A percentile compares a stretch with the other conserved stretches of the same genome.
phyloP scores from a whole-genome alignment of 1,140 invertebrate species.

The Matsumurasca onukii region DNA sequence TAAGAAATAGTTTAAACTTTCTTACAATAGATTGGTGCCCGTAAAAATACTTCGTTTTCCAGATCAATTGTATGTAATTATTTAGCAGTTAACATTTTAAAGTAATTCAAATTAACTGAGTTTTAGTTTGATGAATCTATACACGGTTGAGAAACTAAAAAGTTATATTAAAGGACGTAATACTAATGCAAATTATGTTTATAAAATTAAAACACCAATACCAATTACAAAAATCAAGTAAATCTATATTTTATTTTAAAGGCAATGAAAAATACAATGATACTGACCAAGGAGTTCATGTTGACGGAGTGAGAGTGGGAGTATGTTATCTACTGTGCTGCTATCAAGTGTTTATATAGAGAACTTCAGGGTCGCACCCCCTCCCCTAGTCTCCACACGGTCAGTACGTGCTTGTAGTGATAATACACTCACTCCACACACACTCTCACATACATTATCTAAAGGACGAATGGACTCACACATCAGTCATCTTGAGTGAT shows the following conservation, averaged over 20 bases:
- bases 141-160: neutral
- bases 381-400: no score
- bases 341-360: slow-evolving; percentile 8
- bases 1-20: no score
- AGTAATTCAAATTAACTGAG: no score
- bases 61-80: no score
- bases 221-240: neutral
- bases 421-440: neutral
- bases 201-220: neutral
- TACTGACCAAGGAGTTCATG: slow-evolving; percentile 15
- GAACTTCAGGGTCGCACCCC: slow-evolving; percentile 11
- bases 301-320: neutral
- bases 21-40: no score
- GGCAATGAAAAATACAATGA: neutral
- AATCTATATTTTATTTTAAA: neutral
- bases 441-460: no score
- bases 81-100: no score
- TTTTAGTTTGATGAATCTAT: no score
- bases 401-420: neutral
- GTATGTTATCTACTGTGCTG: neutral
- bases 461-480: no score
- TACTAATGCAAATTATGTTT: neutral
- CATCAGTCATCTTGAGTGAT: no score
- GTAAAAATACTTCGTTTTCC: no score
- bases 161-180: neutral